Conservation (phyloP, 2,888 invertebrate species). For the Timema cristinae region DNA sequence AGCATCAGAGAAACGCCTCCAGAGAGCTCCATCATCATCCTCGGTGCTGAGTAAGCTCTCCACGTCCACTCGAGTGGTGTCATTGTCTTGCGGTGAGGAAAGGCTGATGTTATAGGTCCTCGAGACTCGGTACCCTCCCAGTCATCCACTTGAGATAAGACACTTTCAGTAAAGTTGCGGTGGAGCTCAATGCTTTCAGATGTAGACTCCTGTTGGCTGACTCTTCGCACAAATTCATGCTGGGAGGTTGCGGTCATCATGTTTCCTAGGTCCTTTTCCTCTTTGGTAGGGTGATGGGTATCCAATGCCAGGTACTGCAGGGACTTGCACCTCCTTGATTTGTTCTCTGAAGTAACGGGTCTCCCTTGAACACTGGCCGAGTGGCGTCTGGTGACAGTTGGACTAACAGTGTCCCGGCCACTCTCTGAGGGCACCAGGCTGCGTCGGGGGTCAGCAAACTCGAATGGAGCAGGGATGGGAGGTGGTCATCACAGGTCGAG, state of each 20-base stretch:
- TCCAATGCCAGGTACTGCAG: too few species aligned
- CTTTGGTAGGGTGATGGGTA: neutral
- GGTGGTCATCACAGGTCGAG: constrained; percentile 52
- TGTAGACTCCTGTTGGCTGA: neutral
- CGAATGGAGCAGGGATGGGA: constrained; percentile 66
- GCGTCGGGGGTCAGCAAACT: constrained; percentile 74
- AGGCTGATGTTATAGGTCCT: neutral
- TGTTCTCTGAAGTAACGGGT: too few species aligned
- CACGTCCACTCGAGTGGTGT: constrained; percentile 9
- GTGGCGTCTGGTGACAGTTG: too few species aligned
- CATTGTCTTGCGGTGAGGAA: constrained; percentile 6
- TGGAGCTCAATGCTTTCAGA: constrained; percentile 11
- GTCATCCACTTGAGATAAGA: constrained; percentile 1
- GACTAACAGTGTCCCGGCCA: neutral
- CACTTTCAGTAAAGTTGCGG: constrained; percentile 5
- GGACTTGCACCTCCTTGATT: too few species aligned
- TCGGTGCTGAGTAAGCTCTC: constrained; percentile 5
- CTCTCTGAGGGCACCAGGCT: constrained; percentile 36
- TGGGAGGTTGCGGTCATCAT: neutral
- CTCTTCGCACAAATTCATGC: neutral
- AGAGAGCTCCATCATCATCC: neutral
- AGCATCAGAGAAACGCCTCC: too few species aligned
- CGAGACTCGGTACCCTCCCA: neutral
- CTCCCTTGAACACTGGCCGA: too few species aligned
- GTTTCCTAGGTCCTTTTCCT: constrained; percentile 18